These are phyloP conservation scores for Myiozetetes cayanensis DNA, from an alignment of 2,113 vertebrate species.

Conservation along the genomic window DNA sequence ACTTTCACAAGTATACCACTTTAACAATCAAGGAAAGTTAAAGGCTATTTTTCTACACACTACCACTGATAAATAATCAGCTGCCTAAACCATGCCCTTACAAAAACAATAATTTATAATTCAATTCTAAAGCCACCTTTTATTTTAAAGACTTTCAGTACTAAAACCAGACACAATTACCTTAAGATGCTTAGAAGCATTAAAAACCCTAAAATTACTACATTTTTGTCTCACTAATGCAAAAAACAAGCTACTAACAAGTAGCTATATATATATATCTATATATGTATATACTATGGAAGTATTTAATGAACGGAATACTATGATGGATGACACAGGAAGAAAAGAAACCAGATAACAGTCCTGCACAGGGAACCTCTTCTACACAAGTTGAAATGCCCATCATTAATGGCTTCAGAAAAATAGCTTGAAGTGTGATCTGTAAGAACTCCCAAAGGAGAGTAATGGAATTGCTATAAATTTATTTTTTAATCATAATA, in stretches of 20 bases:
- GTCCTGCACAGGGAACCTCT: not conserved
- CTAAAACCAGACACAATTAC: not conserved
- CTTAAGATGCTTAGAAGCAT: not conserved
- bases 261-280: too few species aligned
- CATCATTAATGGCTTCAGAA: not conserved
- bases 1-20: not conserved
- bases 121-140: not conserved
- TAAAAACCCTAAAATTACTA: not conserved
- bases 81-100: not conserved
- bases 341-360: not conserved
- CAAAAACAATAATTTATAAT: not conserved
- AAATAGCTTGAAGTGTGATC: not conserved
- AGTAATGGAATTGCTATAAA: not conserved
- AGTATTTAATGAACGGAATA: not conserved
- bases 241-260: not conserved
- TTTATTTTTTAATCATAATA: not conserved
- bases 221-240: not conserved
- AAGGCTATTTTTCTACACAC: not conserved
- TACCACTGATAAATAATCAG: not conserved
- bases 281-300: too few species aligned
- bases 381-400: not conserved
- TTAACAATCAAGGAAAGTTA: not conserved
- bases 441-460: not conserved
- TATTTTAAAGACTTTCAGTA: not conserved
- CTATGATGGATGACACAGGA: not conserved